These are phyloP conservation scores for Thereuonema tuberculata DNA, from an alignment of 1,140 invertebrate species.

Conservation along the genomic window DNA sequence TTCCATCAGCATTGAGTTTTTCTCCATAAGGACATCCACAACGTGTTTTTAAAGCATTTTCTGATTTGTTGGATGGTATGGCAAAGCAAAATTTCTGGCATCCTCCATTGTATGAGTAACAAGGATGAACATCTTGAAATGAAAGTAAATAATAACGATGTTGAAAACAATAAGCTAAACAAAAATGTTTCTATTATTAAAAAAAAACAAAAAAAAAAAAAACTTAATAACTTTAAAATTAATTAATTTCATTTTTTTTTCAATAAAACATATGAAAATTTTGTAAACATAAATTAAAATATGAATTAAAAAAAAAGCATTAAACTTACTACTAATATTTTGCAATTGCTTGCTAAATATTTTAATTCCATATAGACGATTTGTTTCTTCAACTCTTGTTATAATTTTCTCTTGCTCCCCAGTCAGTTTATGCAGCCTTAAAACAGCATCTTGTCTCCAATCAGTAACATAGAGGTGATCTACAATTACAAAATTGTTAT, in stretches of 20 bases:
- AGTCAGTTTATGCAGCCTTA: slow-evolving; percentile 73
- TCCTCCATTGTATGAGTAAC: slow-evolving; percentile 63
- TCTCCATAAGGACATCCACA: slow-evolving; percentile 96
- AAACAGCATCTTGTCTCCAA: slow-evolving; percentile 90
- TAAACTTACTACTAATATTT: slow-evolving; percentile 36
- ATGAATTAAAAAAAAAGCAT: neutral
- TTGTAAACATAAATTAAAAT: neutral
- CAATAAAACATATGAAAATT: neutral
- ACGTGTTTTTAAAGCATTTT: slow-evolving; percentile 6
- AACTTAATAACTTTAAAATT: neutral
- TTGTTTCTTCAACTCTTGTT: slow-evolving; percentile 66
- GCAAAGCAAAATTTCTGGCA: slow-evolving; percentile 94
- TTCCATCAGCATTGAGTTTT: slow-evolving; percentile 52
- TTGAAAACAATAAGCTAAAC: neutral
- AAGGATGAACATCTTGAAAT: slow-evolving; percentile 55
- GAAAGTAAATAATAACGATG: slow-evolving; percentile 6
- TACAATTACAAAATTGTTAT: slow-evolving; percentile 24
- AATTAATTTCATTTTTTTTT: neutral
- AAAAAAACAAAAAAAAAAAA: slow-evolving; percentile 2
- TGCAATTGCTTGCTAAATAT: slow-evolving; percentile 72
- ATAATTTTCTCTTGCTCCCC: slow-evolving; percentile 73
- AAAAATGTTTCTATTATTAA: neutral
- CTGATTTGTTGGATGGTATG: slow-evolving; percentile 43
- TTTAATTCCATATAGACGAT: slow-evolving; percentile 79
- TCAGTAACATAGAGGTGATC: slow-evolving; percentile 97